Percentiles rank a stretch among this genome's conserved stretches.
Evolutionary conservation across 2,797 vertebrate genomes (phyloP).

Genomic region (Limnodromus scolopaceus): DNA sequence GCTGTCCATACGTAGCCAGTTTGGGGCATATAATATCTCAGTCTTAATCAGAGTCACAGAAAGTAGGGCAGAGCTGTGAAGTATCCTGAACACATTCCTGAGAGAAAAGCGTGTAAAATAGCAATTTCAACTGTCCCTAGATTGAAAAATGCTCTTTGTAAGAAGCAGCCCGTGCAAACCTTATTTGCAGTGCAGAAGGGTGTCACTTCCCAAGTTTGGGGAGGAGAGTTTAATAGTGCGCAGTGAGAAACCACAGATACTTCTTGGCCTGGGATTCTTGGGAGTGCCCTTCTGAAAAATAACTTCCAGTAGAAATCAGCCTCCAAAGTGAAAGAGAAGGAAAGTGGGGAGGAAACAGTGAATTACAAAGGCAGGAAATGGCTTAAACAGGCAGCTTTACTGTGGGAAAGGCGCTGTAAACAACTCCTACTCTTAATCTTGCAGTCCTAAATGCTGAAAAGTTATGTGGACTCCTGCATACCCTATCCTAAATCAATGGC

Average conservation of each 20-base stretch:
- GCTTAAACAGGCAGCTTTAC: slow-evolving; percentile 35
- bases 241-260: neutral
- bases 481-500: neutral
- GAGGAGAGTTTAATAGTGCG: neutral
- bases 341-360: slow-evolving; percentile 40
- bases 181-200: neutral
- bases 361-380: slow-evolving; percentile 64
- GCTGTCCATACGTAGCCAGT: neutral
- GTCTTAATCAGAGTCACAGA: neutral
- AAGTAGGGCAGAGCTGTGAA: neutral
- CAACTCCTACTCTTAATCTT: slow-evolving; percentile 18
- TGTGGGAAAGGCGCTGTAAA: slow-evolving; percentile 28
- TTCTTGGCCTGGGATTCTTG: neutral
- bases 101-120: neutral
- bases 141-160: neutral
- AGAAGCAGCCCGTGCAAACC: neutral
- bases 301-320: neutral
- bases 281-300: slow-evolving; percentile 21
- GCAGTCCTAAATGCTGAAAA: neutral
- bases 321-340: slow-evolving; percentile 5
- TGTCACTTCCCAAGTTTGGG: neutral
- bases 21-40: neutral
- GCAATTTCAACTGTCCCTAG: neutral
- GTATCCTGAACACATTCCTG: neutral
- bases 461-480: neutral